Evolutionary conservation across 2,888 invertebrate species (phyloP).

Genomic region (Tiliacea citrago): DNA sequence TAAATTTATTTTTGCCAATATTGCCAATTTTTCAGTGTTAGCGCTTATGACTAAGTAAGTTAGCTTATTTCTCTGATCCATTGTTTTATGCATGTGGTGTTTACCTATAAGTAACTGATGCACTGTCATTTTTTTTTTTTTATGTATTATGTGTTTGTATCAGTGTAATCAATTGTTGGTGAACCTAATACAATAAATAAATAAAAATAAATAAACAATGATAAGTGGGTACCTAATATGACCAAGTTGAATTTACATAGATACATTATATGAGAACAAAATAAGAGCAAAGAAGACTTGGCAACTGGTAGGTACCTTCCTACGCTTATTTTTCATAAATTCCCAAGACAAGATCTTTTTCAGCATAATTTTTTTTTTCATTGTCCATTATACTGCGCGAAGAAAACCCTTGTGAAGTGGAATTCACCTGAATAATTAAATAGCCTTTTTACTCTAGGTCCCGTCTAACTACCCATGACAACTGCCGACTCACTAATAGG

Average conservation of each 20-base stretch:
- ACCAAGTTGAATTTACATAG: not conserved
- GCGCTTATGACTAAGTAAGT: too few species aligned
- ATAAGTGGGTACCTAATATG: not conserved
- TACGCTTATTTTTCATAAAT: not conserved
- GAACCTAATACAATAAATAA: too few species aligned
- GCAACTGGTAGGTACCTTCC: not conserved
- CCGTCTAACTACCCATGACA: not conserved
- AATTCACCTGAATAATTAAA: slow-evolving; percentile 23
- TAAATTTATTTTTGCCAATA: too few species aligned
- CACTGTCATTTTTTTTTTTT: too few species aligned
- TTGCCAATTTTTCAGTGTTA: too few species aligned
- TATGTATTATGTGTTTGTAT: too few species aligned
- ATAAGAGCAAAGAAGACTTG: not conserved
- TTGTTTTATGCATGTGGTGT: too few species aligned
- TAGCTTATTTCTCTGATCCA: too few species aligned
- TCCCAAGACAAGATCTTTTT: not conserved
- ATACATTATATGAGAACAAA: not conserved
- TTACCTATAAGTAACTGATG: too few species aligned
- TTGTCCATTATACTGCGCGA: not conserved
- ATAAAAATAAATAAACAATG: too few species aligned
- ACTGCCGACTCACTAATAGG: not conserved
- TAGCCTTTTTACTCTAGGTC: not conserved
- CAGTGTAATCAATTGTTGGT: too few species aligned
- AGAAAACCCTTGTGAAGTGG: not conserved
- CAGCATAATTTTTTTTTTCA: not conserved